Evolutionary conservation across 2,888 invertebrate species (phyloP), one percentile per base, ranked within the genome.

Genomic region (Tethea ocularis): DNA sequence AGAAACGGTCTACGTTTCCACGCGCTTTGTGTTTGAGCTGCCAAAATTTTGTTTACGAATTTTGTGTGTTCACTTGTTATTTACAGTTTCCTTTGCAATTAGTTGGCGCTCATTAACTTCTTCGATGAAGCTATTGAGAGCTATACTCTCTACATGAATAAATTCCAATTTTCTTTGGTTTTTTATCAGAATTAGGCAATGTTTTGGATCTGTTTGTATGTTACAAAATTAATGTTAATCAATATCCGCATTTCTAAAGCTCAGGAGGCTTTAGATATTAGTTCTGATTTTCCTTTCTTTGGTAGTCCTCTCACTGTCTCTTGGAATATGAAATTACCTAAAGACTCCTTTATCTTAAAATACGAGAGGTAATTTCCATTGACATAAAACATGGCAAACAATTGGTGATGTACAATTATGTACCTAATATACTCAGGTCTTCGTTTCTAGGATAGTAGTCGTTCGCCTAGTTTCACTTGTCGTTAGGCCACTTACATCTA

Each of bases 1-100:
- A 60, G 57, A 38, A 56, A 53, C 33, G 26, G 13, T 51, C 26
- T 20, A 20, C 20, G 20, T 51, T 61, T 60, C 61, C 61, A 59
- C 60, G 56, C 58, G 60, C 63, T 66, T 59, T 29, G 29, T 29
- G 51, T 68, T n/a, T 52, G 46, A 33, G 63, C 51, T 66, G 73
- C 66, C 69, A 69, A 69, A 56, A 55, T 53, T 56, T 61, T 65
- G 63, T 72, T 72, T 46, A 46, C 20, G 69, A 67, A 61, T 57
- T 58, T 29, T 29, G 23, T 26, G 38, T 63, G 23, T 59, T 41
- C 41, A 13, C 36, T 38, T 15, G 36, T 15, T 38, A 38, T 38
- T 38, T 15, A 15, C 36, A 15, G 36, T 11, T 38, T 38, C 36
- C 7, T 15, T n/a, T n/a, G n/a, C n/a, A n/a, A n/a, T n/a, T n/a